phyloP scores from a whole-genome alignment of 2,888 invertebrate species.

The Drosophila leonis region DNA sequence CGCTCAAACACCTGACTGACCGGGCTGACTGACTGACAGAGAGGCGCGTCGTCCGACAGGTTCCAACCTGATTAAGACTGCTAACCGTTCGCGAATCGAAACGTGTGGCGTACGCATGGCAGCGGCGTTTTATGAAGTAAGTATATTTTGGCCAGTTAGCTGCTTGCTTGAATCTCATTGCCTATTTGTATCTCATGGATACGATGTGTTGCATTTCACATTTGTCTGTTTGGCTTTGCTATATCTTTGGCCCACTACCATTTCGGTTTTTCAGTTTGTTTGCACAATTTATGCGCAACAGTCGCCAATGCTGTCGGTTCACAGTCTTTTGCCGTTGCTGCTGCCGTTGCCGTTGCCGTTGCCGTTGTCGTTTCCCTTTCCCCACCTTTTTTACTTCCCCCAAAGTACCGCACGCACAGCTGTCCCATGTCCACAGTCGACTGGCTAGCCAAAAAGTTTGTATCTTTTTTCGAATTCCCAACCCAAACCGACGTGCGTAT shows the following conservation, averaged over 20 bases:
- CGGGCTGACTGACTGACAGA: slow-evolving; percentile 25
- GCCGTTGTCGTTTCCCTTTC: not conserved
- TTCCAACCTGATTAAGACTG: slow-evolving; percentile 46
- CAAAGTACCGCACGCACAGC: slow-evolving; percentile 41
- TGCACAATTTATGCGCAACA: slow-evolving; percentile 73
- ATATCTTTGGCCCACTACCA: slow-evolving; percentile 57
- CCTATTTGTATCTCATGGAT: slow-evolving; percentile 66
- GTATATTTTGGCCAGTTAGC: slow-evolving; percentile 17
- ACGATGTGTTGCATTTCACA: slow-evolving; percentile 57
- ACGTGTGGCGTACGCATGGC: slow-evolving; percentile 32
- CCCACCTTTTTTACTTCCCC: not conserved
- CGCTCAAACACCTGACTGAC: slow-evolving; percentile 4
- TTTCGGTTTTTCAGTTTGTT: slow-evolving; percentile 65
- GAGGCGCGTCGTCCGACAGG: slow-evolving; percentile 40
- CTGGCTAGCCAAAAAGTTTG: slow-evolving; percentile 58
- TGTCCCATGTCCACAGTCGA: slow-evolving; percentile 39
- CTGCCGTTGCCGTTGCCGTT: not conserved
- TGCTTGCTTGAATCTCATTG: slow-evolving; percentile 23
- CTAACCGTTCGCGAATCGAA: slow-evolving; percentile 16
- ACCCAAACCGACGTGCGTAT: slow-evolving; percentile 63
- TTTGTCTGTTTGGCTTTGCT: slow-evolving; percentile 31
- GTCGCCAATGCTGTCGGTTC: slow-evolving; percentile 48
- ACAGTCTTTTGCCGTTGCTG: slow-evolving; percentile 23
- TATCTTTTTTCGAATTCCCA: slow-evolving; percentile 63
- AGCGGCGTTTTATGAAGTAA: slow-evolving; percentile 37